Conservation (phyloP, 2,113 vertebrate genomes). For the Eptesicus fuscus region DNA sequence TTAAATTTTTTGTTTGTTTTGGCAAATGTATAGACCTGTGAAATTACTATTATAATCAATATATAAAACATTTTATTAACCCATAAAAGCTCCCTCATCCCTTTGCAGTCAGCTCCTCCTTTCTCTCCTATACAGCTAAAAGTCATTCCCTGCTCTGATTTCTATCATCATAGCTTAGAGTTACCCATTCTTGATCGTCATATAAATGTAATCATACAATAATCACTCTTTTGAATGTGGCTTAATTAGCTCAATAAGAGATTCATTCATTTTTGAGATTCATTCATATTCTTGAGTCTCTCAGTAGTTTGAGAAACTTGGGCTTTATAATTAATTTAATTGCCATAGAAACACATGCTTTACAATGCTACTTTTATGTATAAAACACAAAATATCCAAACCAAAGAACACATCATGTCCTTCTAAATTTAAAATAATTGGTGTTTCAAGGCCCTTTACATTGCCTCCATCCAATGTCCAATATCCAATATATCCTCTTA, state of each 20-base stretch:
- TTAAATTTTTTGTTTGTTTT: constrained; percentile 5
- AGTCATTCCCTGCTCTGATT: background rate
- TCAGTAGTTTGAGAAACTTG: background rate
- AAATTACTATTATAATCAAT: background rate
- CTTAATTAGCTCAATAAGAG: background rate
- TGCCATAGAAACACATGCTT: background rate
- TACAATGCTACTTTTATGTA: background rate
- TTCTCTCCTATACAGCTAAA: background rate
- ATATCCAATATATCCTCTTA: background rate
- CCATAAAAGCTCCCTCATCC: background rate
- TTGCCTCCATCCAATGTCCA: background rate
- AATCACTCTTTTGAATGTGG: background rate
- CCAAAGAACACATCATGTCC: background rate
- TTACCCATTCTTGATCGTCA: background rate
- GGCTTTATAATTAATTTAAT: background rate
- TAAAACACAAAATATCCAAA: background rate
- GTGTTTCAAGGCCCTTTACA: background rate
- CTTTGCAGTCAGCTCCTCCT: background rate
- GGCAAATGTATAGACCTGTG: background rate
- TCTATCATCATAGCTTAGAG: background rate
- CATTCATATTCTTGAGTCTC: background rate
- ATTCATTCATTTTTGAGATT: background rate
- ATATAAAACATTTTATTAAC: background rate
- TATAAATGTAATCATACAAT: background rate
- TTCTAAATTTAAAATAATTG: background rate